Evolutionary conservation across 2,113 vertebrate species (phyloP), one percentile per base, ranked within the genome.

Genomic region (Condylura cristata): DNA sequence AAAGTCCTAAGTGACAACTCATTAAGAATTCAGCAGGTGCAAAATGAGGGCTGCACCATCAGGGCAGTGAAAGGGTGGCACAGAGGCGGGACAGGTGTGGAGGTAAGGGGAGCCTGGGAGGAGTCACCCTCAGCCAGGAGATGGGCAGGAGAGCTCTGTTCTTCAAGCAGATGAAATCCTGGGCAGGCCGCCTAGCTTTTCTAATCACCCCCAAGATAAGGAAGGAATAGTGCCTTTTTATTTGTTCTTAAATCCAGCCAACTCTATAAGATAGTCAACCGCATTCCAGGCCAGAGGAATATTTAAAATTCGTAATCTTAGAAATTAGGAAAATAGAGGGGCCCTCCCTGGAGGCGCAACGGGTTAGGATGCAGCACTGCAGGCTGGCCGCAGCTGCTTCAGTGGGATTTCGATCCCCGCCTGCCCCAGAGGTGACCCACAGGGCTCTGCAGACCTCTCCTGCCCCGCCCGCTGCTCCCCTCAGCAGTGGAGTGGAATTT

Each of bases 141-240:
- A 34, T 39, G 56, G 46, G 18, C 7, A 28, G 60, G 28, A 17
- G 3, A 61, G 46, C 65, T 72, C 90, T 61, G 48, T 37, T 63
- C 70, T 89, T 74, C 41, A 56, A 79, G 65, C 65, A 32, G 84
- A 26, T 75, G 70, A 79, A 91, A 93, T 80, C 26, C 65, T 87
- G 51, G 70, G 65, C 51, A 75, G 53, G 53, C n/a, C 39, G 32
- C 13, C 1, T 12, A 44, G 34, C 70, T 91, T 96, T 84, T 91
- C 71, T 89, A 79, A 60, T 89, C 51, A 32, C 71, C 76, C 76
- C 41, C 8, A 12, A 96, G 85, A 94, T 90, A 96, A 87, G 12
- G 41, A 85, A 78, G 68, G 53, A 94, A 96, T 93, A 41, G 39
- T 51, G 58, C 58, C 63, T 93, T 96, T 96, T 61, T 53, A 53